phyloP scores from a whole-genome alignment of 2,113 vertebrate genomes.

The Prietella phreatophila region DNA sequence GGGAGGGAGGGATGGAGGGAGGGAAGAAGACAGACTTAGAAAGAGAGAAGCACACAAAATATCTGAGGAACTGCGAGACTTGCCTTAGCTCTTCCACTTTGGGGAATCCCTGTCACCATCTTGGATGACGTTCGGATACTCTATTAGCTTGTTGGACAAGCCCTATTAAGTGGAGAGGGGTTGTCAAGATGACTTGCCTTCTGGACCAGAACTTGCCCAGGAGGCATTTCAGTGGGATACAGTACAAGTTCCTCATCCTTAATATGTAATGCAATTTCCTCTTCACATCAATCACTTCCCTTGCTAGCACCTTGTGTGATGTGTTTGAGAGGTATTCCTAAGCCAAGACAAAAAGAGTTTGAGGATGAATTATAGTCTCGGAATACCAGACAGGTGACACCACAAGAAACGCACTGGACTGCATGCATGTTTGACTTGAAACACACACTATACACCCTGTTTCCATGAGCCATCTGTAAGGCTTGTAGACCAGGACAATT shows the following conservation, averaged over 20 bases:
- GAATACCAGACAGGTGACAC: neutral
- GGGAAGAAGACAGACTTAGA: neutral
- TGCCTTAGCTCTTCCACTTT: neutral
- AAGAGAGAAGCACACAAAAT: neutral
- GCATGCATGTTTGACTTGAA: neutral
- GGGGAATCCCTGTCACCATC: neutral
- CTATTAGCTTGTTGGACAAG: neutral
- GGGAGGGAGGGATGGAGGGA: neutral
- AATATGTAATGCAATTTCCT: neutral
- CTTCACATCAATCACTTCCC: neutral
- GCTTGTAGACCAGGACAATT: neutral
- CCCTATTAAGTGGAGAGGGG: neutral
- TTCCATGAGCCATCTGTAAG: neutral
- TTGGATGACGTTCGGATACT: too few relatives aligned
- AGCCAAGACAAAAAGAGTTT: neutral
- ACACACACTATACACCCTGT: neutral
- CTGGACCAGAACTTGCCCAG: neutral
- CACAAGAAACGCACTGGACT: neutral
- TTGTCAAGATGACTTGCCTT: slow-evolving; percentile 12
- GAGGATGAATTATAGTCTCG: neutral
- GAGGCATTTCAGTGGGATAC: neutral
- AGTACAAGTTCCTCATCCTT: neutral
- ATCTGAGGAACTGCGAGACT: neutral
- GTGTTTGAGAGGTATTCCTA: neutral
- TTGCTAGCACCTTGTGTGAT: neutral